phyloP scores from a whole-genome alignment of 2,888 invertebrate species.

The Cephus sareptanus region DNA sequence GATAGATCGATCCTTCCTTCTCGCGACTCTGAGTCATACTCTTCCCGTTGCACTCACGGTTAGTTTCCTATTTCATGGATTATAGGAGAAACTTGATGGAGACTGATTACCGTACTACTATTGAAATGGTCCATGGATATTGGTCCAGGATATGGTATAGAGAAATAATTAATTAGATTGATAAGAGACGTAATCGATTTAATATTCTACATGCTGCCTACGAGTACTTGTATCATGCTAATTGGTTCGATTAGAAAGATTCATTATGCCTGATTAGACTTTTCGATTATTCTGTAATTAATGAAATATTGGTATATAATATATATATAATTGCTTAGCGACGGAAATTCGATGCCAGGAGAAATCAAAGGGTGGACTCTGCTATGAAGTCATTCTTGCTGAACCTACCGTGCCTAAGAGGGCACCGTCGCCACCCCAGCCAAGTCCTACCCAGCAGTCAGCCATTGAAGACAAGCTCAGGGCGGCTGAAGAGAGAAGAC shows the following conservation, averaged over 20 bases:
- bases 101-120: neutral
- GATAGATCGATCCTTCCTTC: conserved; percentile 60
- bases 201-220: neutral
- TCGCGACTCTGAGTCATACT: conserved; percentile 58
- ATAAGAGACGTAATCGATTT: neutral
- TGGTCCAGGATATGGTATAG: neutral
- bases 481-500: conserved; percentile 93
- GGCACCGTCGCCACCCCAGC: conserved; percentile 74
- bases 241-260: no score
- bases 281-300: neutral
- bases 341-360: conserved; percentile 94
- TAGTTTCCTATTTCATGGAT: neutral
- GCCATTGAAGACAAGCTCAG: conserved; percentile 93
- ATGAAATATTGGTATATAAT: neutral
- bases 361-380: conserved; percentile 90
- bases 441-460: conserved; percentile 79
- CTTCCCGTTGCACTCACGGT: conserved; percentile 25
- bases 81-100: neutral
- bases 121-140: neutral
- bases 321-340: conserved; percentile 68
- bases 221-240: neutral
- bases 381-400: conserved; percentile 92
- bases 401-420: conserved; percentile 80
- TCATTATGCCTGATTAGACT: neutral
- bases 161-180: neutral